Evolutionary conservation across 1,140 invertebrate genomes (phyloP), one percentile per base, ranked within the genome.

Genomic region (Adoxophyes honmai): DNA sequence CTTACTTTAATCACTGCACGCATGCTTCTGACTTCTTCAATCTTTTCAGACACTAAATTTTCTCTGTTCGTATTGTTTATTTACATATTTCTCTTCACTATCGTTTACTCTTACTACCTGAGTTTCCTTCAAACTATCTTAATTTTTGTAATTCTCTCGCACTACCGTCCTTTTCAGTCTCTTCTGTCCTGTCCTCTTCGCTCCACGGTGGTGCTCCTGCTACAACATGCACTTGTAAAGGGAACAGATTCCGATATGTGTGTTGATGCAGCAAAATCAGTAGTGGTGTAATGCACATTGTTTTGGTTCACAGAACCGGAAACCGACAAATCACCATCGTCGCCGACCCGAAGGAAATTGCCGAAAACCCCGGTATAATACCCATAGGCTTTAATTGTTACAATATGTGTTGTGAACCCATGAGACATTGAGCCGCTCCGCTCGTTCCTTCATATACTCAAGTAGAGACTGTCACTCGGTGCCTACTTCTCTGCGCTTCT

Each of bases 331-430:
- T 93, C 94, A 66, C 95, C 94, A 68, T 94, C 94, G 62, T 96
- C 95, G 76, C 95, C 95, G 73, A 96, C 95, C 68, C 93, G 95
- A 91, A 92, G 96, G 92, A 97, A 96, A 94, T 92, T 97, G 88
- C 96, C 96, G 88, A 96, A 96, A 93, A 96, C 96, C 90, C 96
- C 96, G 94, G 95, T 96, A 96, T 95, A 96, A 95, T 91, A 86
- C 73, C 66, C 70, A 79, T 83, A 86, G 81, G 82, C 75, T 84
- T 86, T 84, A 79, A 82, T 75, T 80, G 73, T 86, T 82, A 76
- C 70, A 67, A 82, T 86, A 78, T 80, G 86, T 88, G 83, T 87
- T 87, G 86, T 87, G 86, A 87, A 76, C 74, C 75, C 69, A 73
- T 77, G 61, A 84, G 77, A 80, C 75, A 78, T 70, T 70, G 73